Conservation (phyloP, 1,140 invertebrate species). For the Apolygus lucorum region DNA sequence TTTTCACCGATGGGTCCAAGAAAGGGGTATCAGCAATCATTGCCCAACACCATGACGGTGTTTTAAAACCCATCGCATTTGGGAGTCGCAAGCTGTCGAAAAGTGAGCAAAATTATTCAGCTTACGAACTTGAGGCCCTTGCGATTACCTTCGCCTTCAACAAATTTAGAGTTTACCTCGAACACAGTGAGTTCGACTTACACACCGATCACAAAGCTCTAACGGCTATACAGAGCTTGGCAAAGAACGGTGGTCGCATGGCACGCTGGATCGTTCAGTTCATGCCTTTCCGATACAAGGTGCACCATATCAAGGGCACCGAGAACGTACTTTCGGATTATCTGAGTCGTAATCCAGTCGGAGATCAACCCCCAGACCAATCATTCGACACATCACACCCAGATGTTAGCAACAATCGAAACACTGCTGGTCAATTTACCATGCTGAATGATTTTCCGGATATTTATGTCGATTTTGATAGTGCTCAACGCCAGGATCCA, state of each 20-base stretch:
- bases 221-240: not conserved
- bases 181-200: slow-evolving; percentile 4
- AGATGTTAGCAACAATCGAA: not conserved
- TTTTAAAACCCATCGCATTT: not conserved
- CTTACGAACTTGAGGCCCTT: not conserved
- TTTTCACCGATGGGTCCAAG: slow-evolving; percentile 2
- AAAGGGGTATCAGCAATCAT: not conserved
- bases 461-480: not conserved
- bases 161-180: slow-evolving; percentile 2
- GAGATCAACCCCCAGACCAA: no score
- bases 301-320: not conserved
- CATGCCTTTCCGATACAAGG: not conserved
- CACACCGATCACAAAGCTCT: slow-evolving; percentile 7
- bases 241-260: no score
- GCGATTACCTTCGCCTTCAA: not conserved
- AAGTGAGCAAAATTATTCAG: not conserved
- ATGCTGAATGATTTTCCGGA: not conserved
- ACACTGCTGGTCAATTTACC: not conserved
- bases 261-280: not conserved
- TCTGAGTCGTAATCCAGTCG: not conserved
- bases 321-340: slow-evolving; percentile 1
- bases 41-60: not conserved
- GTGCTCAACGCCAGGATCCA: not conserved
- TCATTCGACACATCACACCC: not conserved
- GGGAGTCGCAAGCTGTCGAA: not conserved